A percentile compares a stretch with the other conserved stretches of the same genome.
Evolutionary conservation across 2,113 vertebrate species (phyloP).

Genomic region (Elephas maximus): DNA sequence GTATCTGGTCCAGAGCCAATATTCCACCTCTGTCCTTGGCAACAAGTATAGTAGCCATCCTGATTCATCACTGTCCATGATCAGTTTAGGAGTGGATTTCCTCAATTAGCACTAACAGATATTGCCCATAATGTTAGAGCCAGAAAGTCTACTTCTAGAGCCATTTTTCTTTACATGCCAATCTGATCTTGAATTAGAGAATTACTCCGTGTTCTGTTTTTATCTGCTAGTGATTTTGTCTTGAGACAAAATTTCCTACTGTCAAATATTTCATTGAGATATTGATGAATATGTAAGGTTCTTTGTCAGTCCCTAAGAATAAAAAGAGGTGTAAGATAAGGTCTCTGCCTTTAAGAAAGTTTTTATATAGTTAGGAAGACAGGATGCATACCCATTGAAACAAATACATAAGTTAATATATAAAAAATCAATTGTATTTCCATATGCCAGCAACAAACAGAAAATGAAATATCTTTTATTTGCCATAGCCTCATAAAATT

Average conservation of each 20-base stretch:
- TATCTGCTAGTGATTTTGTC: conserved; percentile 34
- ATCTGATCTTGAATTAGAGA: conserved; percentile 43
- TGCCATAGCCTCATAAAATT: not conserved
- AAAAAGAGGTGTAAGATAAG: not conserved
- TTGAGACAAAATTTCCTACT: conserved; percentile 48
- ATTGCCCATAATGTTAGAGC: not conserved
- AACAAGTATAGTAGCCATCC: not conserved
- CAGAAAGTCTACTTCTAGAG: conserved; percentile 30
- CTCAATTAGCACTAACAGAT: not conserved
- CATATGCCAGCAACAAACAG: not conserved
- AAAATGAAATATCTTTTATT: not conserved
- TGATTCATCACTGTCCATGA: not conserved
- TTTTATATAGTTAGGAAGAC: not conserved
- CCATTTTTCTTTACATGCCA: not conserved
- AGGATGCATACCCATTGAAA: conserved; percentile 19
- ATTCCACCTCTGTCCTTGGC: not conserved
- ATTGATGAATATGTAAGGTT: not conserved
- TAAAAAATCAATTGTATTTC: not conserved
- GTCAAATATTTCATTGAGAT: conserved; percentile 32
- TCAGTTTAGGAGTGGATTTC: conserved; percentile 18
- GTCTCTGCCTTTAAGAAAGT: conserved; percentile 41
- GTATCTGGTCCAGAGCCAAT: not conserved
- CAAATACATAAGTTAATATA: conserved; percentile 2
- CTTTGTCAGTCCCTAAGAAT: not conserved
- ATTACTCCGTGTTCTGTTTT: conserved; percentile 32